Evolutionary conservation across 2,888 invertebrate genomes (phyloP).

Genomic region (Aproaerema taeniolella): DNA sequence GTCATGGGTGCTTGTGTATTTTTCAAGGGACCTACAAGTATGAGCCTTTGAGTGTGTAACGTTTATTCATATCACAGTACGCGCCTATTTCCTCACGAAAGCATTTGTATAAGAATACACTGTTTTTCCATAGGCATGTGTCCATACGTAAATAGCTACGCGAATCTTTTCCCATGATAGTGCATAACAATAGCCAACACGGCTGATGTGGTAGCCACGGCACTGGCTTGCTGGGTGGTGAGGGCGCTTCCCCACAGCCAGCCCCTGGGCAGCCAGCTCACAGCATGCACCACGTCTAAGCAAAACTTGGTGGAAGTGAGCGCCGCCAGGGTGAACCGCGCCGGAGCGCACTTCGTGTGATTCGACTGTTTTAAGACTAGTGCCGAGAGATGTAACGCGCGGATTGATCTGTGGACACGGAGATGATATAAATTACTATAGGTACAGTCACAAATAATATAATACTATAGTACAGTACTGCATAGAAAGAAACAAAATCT

Average conservation of each 20-base stretch:
- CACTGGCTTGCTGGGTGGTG: slow-evolving; percentile 38
- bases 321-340: slow-evolving; percentile 50
- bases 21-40: no score
- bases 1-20: no score
- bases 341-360: slow-evolving; percentile 47
- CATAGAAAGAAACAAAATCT: no score
- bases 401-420: slow-evolving; percentile 44
- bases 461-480: no score
- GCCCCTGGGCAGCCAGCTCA: slow-evolving; percentile 87
- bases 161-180: slow-evolving; percentile 47
- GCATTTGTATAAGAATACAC: no score
- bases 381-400: slow-evolving; percentile 42
- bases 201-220: slow-evolving; percentile 47
- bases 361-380: slow-evolving; percentile 34
- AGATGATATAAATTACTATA: no score
- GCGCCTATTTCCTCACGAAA: no score
- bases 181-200: slow-evolving; percentile 50
- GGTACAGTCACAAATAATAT: no score
- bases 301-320: slow-evolving; percentile 54
- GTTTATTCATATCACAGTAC: no score
- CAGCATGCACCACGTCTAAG: slow-evolving; percentile 86
- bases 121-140: no score
- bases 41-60: no score
- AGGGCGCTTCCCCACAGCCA: slow-evolving; percentile 88
- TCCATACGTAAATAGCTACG: no score